These are phyloP conservation scores for Synergus laeviventris DNA, from an alignment of 2,888 invertebrate species.

Conservation along the genomic window DNA sequence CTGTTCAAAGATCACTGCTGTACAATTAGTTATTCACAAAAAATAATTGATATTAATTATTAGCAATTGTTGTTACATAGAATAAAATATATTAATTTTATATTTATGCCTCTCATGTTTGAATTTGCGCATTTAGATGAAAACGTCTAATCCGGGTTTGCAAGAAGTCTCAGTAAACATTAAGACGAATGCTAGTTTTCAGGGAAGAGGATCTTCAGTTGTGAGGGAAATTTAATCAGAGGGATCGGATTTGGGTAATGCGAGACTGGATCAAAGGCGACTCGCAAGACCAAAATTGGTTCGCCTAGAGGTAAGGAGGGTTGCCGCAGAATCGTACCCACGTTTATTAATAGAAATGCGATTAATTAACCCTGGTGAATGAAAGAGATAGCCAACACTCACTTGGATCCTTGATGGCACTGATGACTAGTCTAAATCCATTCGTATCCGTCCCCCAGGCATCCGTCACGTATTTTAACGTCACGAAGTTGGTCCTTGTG, in stretches of 20 bases:
- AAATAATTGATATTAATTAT: neutral
- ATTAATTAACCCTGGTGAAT: constrained; percentile 20
- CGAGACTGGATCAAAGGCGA: constrained; percentile 27
- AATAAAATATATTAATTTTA: neutral
- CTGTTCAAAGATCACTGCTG: neutral
- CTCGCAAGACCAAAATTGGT: constrained; percentile 22
- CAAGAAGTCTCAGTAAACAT: neutral
- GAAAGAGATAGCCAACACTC: constrained; percentile 77
- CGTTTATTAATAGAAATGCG: constrained; percentile 36
- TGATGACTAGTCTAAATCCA: constrained; percentile 95
- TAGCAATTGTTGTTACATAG: neutral
- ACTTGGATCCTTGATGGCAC: constrained; percentile 96
- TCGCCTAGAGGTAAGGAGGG: constrained; percentile 12
- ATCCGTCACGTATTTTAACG: constrained; percentile 94
- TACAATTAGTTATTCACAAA: neutral
- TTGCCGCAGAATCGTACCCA: constrained; percentile 15
- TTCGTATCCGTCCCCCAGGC: constrained; percentile 94
- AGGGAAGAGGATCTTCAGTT: too few species aligned
- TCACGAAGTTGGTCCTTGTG: constrained; percentile 95
- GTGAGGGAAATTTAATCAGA: constrained; percentile 24
- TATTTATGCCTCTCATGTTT: neutral
- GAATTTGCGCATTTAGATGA: neutral
- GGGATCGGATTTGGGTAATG: constrained; percentile 29
- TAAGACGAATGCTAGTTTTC: neutral
- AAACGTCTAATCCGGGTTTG: neutral